Evolutionary conservation across 1,140 invertebrate genomes (phyloP), one percentile per base, ranked within the genome.

Genomic region (Meloidogyne floridensis): DNA sequence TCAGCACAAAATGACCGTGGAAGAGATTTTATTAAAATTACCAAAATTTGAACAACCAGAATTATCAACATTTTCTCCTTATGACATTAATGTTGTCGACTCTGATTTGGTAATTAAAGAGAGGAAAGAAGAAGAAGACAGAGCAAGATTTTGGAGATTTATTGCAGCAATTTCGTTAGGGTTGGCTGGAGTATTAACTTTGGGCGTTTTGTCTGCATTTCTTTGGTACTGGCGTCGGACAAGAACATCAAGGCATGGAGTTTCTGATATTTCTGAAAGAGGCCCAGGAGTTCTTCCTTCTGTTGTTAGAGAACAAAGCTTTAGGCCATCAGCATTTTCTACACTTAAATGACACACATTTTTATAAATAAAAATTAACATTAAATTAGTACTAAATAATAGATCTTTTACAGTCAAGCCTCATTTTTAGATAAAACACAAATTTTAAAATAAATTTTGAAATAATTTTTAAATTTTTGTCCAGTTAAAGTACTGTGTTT

Each of bases 51-150:
- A 87, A n/a, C 80, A 81, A 42, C 82, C 87, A 10, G 83, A 75
- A 10, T 20, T 80, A 43, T 59, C 84, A 9, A 90, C 88, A 13
- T 89, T 90, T 75, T 81, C 86, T 3, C 89, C 88, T 7, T 89
- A 89, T 74, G 88, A 89, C 75, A 86, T 89, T 81, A 89, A 87
- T 75, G 72, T 87, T 43, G 59, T 89, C 11, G 86, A 87, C 42
- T 79, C 77, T 69, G 87, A 90, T 42, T 75, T 84, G 72, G 86
- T 90, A 54, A 76, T 88, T 32, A 72, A 86, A 53, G 75, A 84
- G 20, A 77, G 83, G 10, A 80, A 80, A 18, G 65, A 76, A 9
- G 75, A 71, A n/a, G 75, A 79, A 42, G 71, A 80, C 7, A 71
- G 59, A 20, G 75, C 75, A 7, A 43, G 65, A 42, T 71, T 69